Percentiles rank a stretch among this genome's conserved stretches.
Conservation (phyloP, 1,140 invertebrate genomes). For the Nomia melanderi region DNA sequence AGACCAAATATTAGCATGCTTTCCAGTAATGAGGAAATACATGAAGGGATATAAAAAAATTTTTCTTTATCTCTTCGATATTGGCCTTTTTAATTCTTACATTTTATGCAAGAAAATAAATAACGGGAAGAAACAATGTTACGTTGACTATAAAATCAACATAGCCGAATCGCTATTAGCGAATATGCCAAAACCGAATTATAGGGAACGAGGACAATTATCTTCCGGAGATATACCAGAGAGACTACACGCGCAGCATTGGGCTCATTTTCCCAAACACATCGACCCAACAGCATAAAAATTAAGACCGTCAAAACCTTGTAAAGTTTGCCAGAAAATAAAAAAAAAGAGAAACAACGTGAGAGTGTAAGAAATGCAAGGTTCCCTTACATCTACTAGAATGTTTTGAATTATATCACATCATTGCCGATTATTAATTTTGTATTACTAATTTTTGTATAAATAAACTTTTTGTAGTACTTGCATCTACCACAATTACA, state of each 20-base stretch:
- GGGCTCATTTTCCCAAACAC: conserved; percentile 26
- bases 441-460: conserved; percentile 13
- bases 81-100: conserved; percentile 15
- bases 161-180: conserved; percentile 14
- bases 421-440: conserved; percentile 43
- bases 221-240: no score
- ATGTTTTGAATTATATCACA: conserved; percentile 27
- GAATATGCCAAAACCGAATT: conserved; percentile 11
- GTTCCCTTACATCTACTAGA: conserved; percentile 33
- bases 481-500: no score
- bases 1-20: conserved; percentile 45
- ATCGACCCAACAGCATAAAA: conserved; percentile 26
- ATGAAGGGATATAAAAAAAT: no score
- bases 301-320: conserved; percentile 14
- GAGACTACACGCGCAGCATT: no score
- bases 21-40: conserved; percentile 51
- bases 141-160: conserved; percentile 2
- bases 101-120: conserved; percentile 6
- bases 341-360: conserved; percentile 35
- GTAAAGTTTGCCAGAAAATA: conserved; percentile 37
- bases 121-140: no score
- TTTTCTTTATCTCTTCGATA: no score
- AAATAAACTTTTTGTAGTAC: no score
- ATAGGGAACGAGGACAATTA: no score
- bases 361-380: conserved; percentile 35